Conservation (phyloP, 2,888 invertebrate species). For the Anthrax anthrax region DNA sequence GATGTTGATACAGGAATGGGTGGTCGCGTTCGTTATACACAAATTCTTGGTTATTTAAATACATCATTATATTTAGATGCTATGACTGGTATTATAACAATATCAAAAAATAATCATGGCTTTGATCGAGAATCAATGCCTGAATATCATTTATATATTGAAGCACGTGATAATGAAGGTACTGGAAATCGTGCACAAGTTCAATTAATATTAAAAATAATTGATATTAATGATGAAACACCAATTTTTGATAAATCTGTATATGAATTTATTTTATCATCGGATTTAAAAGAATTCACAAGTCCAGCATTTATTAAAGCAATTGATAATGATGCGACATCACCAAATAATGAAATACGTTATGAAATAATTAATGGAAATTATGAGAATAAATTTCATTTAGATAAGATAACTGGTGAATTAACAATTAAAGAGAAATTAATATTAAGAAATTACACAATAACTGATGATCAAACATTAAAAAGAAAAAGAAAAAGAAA, state of each 20-base stretch:
- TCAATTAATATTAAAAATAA: slow-evolving; percentile 57
- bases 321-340: slow-evolving; percentile 64
- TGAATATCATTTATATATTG: slow-evolving; percentile 63
- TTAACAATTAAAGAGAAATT: slow-evolving; percentile 43
- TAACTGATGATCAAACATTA: slow-evolving; percentile 17
- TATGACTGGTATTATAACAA: slow-evolving; percentile 63
- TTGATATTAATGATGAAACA: slow-evolving; percentile 73
- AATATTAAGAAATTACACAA: slow-evolving; percentile 16
- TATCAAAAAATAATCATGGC: slow-evolving; percentile 56
- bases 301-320: slow-evolving; percentile 69
- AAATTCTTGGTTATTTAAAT: slow-evolving; percentile 61
- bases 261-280: slow-evolving; percentile 68
- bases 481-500: slow-evolving; percentile 15
- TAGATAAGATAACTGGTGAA: slow-evolving; percentile 66
- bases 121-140: slow-evolving; percentile 73
- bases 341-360: slow-evolving; percentile 72
- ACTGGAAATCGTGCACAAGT: slow-evolving; percentile 59
- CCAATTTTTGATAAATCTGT: slow-evolving; percentile 66
- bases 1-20: slow-evolving; percentile 68
- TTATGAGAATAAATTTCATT: slow-evolving; percentile 55
- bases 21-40: slow-evolving; percentile 64
- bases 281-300: slow-evolving; percentile 60
- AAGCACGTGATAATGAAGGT: slow-evolving; percentile 78
- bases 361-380: slow-evolving; percentile 72
- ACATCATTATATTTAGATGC: slow-evolving; percentile 66